Evolutionary conservation across 2,797 vertebrate genomes (phyloP).

Genomic region (Brotula barbata): DNA sequence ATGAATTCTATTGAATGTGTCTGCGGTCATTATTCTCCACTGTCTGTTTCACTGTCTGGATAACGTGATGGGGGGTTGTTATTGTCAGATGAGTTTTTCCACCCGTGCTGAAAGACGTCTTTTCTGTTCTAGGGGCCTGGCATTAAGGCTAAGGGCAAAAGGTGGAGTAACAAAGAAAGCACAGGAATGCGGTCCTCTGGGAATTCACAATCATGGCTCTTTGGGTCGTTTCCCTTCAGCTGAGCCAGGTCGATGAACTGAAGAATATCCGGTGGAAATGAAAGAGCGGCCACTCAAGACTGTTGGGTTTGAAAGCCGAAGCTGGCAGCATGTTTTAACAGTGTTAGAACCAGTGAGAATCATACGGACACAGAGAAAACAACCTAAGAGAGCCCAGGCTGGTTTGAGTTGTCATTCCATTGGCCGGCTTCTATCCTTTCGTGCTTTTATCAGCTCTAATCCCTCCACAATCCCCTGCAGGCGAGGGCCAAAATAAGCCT

Average conservation of each 20-base stretch:
- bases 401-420: conserved; percentile 28
- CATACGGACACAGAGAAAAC: conserved; percentile 17
- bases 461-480: conserved; percentile 66
- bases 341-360: conserved; percentile 16
- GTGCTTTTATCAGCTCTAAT: conserved; percentile 72
- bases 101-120: neutral
- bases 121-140: conserved; percentile 63
- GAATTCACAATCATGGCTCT: conserved; percentile 35
- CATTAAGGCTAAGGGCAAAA: conserved; percentile 49
- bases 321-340: conserved; percentile 28
- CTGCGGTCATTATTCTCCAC: neutral
- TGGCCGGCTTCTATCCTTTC: conserved; percentile 36
- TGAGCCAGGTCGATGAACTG: conserved; percentile 44
- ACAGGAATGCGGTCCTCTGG: conserved; percentile 58
- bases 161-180: conserved; percentile 52
- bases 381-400: conserved; percentile 24
- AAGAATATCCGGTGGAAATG: conserved; percentile 39
- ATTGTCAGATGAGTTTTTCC: conserved; percentile 18
- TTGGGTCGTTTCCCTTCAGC: conserved; percentile 39
- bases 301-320: conserved; percentile 15
- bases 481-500: conserved; percentile 58
- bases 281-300: conserved; percentile 37
- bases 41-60: conserved; percentile 14
- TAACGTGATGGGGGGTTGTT: conserved; percentile 14
- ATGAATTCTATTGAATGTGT: conserved; percentile 7